Percentiles rank a stretch among this genome's conserved stretches.
phyloP scores from a whole-genome alignment of 2,888 invertebrate species.

The Anthophora plumipes region DNA sequence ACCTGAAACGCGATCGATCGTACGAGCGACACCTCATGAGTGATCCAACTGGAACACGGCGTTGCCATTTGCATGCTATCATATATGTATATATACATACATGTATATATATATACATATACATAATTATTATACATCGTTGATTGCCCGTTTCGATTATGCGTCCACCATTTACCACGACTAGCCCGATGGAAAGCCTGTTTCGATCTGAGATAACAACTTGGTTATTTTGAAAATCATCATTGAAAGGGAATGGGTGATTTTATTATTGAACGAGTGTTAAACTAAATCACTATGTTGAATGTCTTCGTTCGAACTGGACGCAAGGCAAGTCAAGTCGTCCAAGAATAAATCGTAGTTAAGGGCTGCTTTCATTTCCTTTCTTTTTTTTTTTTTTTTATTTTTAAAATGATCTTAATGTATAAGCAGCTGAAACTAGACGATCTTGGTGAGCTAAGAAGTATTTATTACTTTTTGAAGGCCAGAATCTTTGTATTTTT shows the following conservation, averaged over 20 bases:
- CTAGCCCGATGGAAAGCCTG: background rate
- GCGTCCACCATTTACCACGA: conserved; percentile 26
- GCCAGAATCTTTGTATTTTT: background rate
- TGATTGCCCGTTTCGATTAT: conserved; percentile 66
- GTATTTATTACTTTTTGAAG: background rate
- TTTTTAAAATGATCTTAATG: conserved; percentile 28
- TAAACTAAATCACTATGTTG: conserved; percentile 27
- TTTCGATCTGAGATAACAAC: conserved; percentile 1
- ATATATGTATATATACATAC: conserved; percentile 24
- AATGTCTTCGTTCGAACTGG: conserved; percentile 71
- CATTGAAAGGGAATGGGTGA: conserved; percentile 18
- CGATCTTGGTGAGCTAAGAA: conserved; percentile 51
- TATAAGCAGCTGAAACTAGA: conserved; percentile 35
- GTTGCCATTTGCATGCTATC: conserved; percentile 80
- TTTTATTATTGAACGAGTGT: conserved; percentile 26
- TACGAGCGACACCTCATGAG: conserved; percentile 80
- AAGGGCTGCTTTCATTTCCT: conserved; percentile 27
- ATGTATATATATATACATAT: conserved; percentile 3
- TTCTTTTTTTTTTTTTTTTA: too few relatives aligned
- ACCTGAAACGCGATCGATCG: conserved; percentile 70
- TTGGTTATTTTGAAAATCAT: conserved; percentile 3
- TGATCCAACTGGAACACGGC: conserved; percentile 80
- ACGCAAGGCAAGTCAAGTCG: conserved; percentile 75
- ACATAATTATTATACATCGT: conserved; percentile 43
- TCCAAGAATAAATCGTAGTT: conserved; percentile 53